phyloP scores from a whole-genome alignment of 2,113 vertebrate species.

The Amphilophus citrinellus region DNA sequence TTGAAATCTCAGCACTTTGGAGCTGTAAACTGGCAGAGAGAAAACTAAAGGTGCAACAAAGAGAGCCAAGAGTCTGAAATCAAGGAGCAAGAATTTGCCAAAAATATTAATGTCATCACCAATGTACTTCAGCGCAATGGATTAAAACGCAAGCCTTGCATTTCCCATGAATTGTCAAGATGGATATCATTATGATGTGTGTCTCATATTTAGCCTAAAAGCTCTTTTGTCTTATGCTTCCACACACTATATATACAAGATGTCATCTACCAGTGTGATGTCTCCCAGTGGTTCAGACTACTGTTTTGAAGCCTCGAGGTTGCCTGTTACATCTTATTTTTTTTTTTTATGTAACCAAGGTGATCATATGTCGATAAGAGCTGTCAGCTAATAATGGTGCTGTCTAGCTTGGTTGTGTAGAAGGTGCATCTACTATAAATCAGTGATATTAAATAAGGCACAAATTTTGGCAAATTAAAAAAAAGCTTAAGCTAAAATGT shows the following conservation, averaged over 20 bases:
- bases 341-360: neutral
- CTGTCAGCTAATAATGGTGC: too few relatives aligned
- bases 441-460: too few relatives aligned
- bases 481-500: neutral
- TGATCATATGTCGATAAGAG: neutral
- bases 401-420: too few relatives aligned
- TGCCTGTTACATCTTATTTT: accelerated
- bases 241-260: too few relatives aligned
- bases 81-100: neutral
- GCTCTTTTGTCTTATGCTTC: too few relatives aligned
- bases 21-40: neutral
- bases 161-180: neutral
- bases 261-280: too few relatives aligned
- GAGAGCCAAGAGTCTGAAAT: neutral
- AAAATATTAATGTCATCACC: neutral
- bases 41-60: neutral
- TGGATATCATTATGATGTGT: neutral
- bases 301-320: too few relatives aligned
- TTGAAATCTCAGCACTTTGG: constrained; percentile 19
- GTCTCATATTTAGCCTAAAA: neutral
- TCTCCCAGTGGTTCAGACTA: neutral
- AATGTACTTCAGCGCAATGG: neutral
- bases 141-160: neutral
- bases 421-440: too few relatives aligned
- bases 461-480: neutral